These are phyloP conservation scores for Gonocerus acuteangulatus DNA, from an alignment of 2,888 invertebrate genomes.

Conservation along the genomic window DNA sequence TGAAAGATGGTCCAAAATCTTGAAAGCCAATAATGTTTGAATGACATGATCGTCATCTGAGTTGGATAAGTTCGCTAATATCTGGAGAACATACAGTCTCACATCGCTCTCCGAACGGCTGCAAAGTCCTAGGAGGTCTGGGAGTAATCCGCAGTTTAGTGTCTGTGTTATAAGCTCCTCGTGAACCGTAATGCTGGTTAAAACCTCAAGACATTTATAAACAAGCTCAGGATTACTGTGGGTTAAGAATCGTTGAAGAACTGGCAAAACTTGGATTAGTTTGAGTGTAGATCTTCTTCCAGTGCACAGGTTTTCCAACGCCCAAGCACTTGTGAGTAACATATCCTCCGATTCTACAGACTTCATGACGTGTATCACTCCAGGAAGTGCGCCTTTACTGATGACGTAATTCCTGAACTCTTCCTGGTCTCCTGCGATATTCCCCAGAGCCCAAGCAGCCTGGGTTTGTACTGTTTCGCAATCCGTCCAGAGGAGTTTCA, in stretches of 20 bases:
- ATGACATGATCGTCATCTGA: slow-evolving; percentile 92
- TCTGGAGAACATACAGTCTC: slow-evolving; percentile 52
- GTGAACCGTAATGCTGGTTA: no score
- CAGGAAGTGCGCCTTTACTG: slow-evolving; percentile 72
- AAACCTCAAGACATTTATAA: no score
- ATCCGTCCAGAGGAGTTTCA: slow-evolving; percentile 66
- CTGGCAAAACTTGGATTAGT: no score
- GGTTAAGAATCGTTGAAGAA: no score
- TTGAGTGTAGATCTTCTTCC: no score
- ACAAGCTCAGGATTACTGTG: no score
- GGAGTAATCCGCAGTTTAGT: slow-evolving; percentile 47
- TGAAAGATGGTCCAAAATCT: slow-evolving; percentile 73
- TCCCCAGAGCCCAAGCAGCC: slow-evolving; percentile 93
- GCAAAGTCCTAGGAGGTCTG: slow-evolving; percentile 75
- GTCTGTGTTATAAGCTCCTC: no score
- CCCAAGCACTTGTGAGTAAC: no score
- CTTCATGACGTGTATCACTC: slow-evolving; percentile 80
- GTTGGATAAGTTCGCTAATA: slow-evolving; percentile 91
- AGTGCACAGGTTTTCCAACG: no score
- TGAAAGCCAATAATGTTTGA: slow-evolving; percentile 85
- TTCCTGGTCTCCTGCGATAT: slow-evolving; percentile 93
- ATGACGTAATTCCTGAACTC: slow-evolving; percentile 86
- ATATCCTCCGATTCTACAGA: no score
- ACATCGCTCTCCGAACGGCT: slow-evolving; percentile 76
- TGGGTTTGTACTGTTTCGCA: slow-evolving; percentile 92